phyloP scores from a whole-genome alignment of 2,113 vertebrate genomes.

The Boleophthalmus pectinirostris region DNA sequence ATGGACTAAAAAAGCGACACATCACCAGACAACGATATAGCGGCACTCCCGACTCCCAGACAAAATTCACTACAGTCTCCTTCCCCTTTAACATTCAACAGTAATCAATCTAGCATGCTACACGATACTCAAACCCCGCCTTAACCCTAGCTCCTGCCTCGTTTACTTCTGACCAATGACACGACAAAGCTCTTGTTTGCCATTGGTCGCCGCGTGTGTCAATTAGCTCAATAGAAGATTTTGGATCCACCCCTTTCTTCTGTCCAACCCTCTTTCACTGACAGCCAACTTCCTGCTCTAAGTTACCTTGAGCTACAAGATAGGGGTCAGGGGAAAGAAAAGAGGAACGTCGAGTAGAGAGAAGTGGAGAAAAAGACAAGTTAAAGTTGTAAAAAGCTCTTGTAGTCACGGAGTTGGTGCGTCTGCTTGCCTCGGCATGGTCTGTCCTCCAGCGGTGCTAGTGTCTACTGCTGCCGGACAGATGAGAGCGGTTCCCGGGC shows the following conservation, averaged over 20 bases:
- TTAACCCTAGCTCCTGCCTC: conserved; percentile 65
- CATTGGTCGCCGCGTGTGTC: conserved; percentile 75
- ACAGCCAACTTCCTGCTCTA: conserved; percentile 94
- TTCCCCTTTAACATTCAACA: conserved; percentile 96
- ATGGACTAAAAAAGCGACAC: conserved; percentile 41
- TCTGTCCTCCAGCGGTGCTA: conserved; percentile 52
- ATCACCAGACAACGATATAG: conserved; percentile 65
- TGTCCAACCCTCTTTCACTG: conserved; percentile 76
- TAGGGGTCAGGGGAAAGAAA: conserved; percentile 92
- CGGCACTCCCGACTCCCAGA: conserved; percentile 82
- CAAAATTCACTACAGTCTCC: conserved; percentile 83
- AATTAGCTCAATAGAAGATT: conserved; percentile 52
- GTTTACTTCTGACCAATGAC: conserved; percentile 54
- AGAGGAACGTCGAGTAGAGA: conserved; percentile 64
- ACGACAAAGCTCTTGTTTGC: conserved; percentile 21
- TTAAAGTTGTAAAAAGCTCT: conserved; percentile 64
- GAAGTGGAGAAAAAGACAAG: conserved; percentile 55
- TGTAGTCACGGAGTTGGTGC: conserved; percentile 27
- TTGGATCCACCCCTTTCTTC: conserved; percentile 53
- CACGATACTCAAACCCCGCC: conserved; percentile 84
- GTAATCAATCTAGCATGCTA: conserved; percentile 95
- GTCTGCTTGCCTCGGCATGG: conserved; percentile 59
- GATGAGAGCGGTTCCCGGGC: conserved; percentile 71
- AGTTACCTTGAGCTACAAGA: conserved; percentile 99
- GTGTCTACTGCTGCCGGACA: conserved; percentile 52